Conservation (phyloP, 2,797 vertebrate genomes). For the Protosalanx chinensis region DNA sequence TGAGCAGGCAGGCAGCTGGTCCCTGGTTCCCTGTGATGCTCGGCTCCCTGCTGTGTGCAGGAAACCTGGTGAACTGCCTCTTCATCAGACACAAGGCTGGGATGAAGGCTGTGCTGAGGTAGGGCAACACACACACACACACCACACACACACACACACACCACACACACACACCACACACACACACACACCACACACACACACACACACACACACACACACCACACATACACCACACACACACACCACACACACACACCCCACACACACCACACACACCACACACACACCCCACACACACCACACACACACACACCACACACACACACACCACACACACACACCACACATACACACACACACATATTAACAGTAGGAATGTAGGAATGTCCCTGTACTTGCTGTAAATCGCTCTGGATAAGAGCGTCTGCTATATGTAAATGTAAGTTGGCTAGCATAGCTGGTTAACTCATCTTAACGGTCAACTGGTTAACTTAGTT, state of each 20-base stretch:
- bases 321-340: too few species aligned
- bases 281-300: constrained; percentile 12
- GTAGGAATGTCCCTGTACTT: too few species aligned
- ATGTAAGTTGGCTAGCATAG: not conserved
- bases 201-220: not conserved
- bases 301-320: not conserved
- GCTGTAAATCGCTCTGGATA: too few species aligned
- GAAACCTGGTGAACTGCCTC: constrained; percentile 64
- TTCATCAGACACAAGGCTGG: constrained; percentile 45
- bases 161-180: constrained; percentile 3
- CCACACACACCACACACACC: too few species aligned
- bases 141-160: constrained; percentile 3
- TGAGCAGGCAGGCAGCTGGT: constrained; percentile 80
- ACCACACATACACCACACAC: too few species aligned
- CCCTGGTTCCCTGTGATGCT: constrained; percentile 78
- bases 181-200: constrained; percentile 1
- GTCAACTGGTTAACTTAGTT: not conserved
- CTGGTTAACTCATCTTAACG: not conserved
- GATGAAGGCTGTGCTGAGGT: constrained; percentile 84
- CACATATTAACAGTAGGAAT: not conserved
- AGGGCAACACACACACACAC: constrained; percentile 30
- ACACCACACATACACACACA: not conserved
- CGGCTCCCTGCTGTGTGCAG: constrained; percentile 78
- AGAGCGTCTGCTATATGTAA: too few species aligned
- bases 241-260: not conserved